Percentiles rank a stretch among this genome's conserved stretches.
Conservation (phyloP, 2,797 vertebrate species). For the Onychomys leucogaster region DNA sequence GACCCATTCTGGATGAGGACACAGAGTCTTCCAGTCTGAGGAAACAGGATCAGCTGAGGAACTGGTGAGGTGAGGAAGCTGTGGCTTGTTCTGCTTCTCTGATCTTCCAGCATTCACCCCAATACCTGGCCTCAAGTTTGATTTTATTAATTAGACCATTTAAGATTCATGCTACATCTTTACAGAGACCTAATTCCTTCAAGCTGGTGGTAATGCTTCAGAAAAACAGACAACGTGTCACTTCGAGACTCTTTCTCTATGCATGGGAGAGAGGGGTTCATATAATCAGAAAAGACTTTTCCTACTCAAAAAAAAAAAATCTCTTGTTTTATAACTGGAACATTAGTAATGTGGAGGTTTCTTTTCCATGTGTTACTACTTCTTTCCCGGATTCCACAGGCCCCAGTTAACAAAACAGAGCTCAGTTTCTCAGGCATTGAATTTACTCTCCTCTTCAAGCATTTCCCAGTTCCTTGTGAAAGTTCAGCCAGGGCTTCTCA, state of each 20-base stretch:
- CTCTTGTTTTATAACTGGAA: neutral
- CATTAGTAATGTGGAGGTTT: neutral
- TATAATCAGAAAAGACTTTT: neutral
- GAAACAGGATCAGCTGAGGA: too few species aligned
- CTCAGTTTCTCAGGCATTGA: neutral
- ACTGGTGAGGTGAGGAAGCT: too few species aligned
- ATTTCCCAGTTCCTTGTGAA: neutral
- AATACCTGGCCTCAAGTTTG: too few species aligned
- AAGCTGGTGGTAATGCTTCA: neutral
- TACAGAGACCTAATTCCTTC: neutral
- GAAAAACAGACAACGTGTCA: neutral
- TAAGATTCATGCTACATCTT: too few species aligned
- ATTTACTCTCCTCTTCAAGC: neutral
- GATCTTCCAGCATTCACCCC: too few species aligned
- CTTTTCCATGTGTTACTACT: neutral
- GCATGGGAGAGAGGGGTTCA: neutral
- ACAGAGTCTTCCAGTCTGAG: too few species aligned
- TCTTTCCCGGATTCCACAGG: neutral
- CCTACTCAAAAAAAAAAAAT: neutral
- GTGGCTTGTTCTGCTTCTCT: too few species aligned
- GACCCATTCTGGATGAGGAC: too few species aligned
- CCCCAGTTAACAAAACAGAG: constrained; percentile 26
- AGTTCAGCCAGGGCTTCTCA: neutral
- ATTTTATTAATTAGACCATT: too few species aligned
- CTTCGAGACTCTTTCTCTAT: neutral